Evolutionary conservation across 2,888 invertebrate species (phyloP).

Genomic region (Monopis laevigella): DNA sequence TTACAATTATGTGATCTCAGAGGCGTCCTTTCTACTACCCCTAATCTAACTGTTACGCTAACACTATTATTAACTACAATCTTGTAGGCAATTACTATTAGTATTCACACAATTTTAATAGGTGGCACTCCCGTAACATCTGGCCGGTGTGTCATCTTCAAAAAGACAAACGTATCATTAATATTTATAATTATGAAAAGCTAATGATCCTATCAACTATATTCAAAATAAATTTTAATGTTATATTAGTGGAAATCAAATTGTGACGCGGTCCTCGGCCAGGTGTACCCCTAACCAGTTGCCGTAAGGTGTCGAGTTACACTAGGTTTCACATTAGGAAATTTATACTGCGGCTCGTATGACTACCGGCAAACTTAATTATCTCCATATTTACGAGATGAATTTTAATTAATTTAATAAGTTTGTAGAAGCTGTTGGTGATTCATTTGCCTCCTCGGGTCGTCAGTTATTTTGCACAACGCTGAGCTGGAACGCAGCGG

Average conservation of each 20-base stretch:
- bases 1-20: too few species aligned
- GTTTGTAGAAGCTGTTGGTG: constrained; percentile 58
- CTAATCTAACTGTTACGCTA: too few species aligned
- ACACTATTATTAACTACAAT: too few species aligned
- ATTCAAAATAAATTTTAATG: constrained; percentile 8
- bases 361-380: constrained; percentile 58
- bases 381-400: constrained; percentile 58
- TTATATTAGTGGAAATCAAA: constrained; percentile 31
- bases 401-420: constrained; percentile 51
- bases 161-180: constrained; percentile 8
- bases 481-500: constrained; percentile 42
- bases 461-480: constrained; percentile 30
- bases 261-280: constrained; percentile 40
- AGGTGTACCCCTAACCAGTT: constrained; percentile 53
- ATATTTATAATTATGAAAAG: constrained; percentile 9
- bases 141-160: not conserved
- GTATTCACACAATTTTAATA: too few species aligned
- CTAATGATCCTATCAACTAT: constrained; percentile 3
- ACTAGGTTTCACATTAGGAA: constrained; percentile 65
- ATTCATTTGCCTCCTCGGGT: constrained; percentile 36
- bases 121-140: too few species aligned
- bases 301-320: constrained; percentile 48
- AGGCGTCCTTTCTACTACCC: too few species aligned
- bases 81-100: too few species aligned
- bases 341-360: constrained; percentile 60